phyloP scores from a whole-genome alignment of 2,113 vertebrate species.

The Percina caprodes region DNA sequence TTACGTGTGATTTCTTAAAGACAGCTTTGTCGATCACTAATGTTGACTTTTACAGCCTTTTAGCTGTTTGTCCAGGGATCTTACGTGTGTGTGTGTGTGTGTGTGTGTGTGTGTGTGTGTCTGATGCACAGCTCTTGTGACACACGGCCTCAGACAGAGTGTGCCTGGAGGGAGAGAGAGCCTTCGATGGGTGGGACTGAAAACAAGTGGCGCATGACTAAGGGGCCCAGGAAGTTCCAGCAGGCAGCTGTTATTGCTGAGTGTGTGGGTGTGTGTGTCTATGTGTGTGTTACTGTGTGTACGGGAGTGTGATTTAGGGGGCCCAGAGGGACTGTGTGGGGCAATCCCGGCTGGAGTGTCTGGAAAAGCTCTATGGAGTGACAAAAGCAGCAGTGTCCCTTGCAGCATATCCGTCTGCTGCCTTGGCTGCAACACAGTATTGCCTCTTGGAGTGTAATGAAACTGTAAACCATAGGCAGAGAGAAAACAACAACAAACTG shows the following conservation, averaged over 20 bases:
- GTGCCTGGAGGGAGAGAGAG: conserved; percentile 65
- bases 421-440: conserved; percentile 47
- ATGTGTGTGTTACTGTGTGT: conserved; percentile 39
- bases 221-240: conserved; percentile 80
- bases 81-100: conserved; percentile 9
- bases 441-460: conserved; percentile 9
- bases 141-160: conserved; percentile 63
- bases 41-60: conserved; percentile 36
- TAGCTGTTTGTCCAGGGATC: conserved; percentile 32
- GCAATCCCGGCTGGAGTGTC: conserved; percentile 70
- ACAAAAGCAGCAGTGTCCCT: conserved; percentile 71
- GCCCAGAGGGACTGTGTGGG: conserved; percentile 63
- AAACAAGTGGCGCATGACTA: conserved; percentile 80
- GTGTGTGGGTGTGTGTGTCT: conserved; percentile 48
- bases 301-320: conserved; percentile 48
- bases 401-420: conserved; percentile 67
- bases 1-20: conserved; percentile 33
- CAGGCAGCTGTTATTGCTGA: conserved; percentile 73
- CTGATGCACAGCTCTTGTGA: conserved; percentile 68
- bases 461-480: not conserved
- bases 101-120: conserved; percentile 12
- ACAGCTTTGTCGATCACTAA: conserved; percentile 17
- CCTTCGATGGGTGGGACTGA: conserved; percentile 74
- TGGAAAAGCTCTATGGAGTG: conserved; percentile 66
- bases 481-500: conserved; percentile 10